phyloP scores from a whole-genome alignment of 2,888 invertebrate genomes.

The Pristionchus entomophagus region DNA sequence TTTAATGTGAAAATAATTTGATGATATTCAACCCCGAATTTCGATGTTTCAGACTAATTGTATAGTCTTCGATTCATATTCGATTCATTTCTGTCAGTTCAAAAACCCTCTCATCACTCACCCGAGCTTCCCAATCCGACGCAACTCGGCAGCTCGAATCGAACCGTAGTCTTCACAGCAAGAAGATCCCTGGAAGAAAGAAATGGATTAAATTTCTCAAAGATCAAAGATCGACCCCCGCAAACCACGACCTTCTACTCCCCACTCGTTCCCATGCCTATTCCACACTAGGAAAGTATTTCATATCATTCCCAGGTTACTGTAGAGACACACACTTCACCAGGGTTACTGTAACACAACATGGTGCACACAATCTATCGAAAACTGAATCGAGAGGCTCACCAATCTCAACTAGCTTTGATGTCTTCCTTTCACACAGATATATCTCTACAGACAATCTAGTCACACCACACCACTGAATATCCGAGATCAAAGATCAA shows the following conservation, averaged over 20 bases:
- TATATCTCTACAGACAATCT: too few species aligned
- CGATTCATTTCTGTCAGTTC: not conserved
- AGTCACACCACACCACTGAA: too few species aligned
- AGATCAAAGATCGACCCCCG: not conserved
- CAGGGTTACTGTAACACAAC: not conserved
- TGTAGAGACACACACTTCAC: not conserved
- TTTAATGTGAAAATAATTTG: too few species aligned
- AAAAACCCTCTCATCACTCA: not conserved
- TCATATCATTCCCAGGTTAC: not conserved
- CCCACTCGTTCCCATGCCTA: not conserved
- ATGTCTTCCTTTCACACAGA: too few species aligned
- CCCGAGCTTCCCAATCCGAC: slow-evolving; percentile 94
- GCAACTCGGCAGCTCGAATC: slow-evolving; percentile 75
- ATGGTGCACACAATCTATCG: not conserved
- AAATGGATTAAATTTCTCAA: too few species aligned
- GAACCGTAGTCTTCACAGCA: slow-evolving; percentile 75
- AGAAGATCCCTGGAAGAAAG: slow-evolving; percentile 74
- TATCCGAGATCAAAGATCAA: not conserved
- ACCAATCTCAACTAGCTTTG: not conserved
- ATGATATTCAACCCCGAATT: not conserved
- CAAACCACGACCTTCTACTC: too few species aligned
- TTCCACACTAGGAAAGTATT: not conserved
- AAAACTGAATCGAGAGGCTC: not conserved
- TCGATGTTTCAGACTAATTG: not conserved
- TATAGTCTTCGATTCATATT: not conserved